phyloP scores from a whole-genome alignment of 2,797 vertebrate genomes.

The Salmo trutta region DNA sequence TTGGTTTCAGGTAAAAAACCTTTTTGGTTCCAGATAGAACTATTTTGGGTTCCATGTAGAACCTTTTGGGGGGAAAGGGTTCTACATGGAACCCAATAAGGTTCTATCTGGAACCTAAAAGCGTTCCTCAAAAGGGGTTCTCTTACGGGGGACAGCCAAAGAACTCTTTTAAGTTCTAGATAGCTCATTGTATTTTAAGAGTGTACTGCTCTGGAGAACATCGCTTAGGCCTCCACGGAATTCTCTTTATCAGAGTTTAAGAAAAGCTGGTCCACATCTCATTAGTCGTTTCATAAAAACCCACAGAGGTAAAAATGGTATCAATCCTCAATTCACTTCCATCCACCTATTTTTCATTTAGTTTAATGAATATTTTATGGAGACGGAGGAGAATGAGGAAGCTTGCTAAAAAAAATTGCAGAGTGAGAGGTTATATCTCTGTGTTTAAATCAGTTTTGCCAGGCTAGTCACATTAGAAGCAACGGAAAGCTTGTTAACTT shows the following conservation, averaged over 20 bases:
- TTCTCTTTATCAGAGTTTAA: slow-evolving; percentile 13
- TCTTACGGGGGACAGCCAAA: too few relatives aligned
- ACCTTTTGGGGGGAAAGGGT: too few relatives aligned
- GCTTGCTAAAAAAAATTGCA: slow-evolving; percentile 37
- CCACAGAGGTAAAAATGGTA: slow-evolving; percentile 50
- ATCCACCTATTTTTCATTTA: slow-evolving; percentile 61
- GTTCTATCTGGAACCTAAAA: too few relatives aligned
- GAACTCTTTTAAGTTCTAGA: too few relatives aligned
- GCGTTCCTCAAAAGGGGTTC: too few relatives aligned
- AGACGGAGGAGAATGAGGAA: slow-evolving; percentile 49
- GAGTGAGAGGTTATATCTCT: slow-evolving; percentile 41
- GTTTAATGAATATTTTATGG: slow-evolving; percentile 65
- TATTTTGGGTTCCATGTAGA: too few relatives aligned
- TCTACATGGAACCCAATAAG: too few relatives aligned
- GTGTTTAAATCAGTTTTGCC: slow-evolving; percentile 48
- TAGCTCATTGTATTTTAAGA: too few relatives aligned
- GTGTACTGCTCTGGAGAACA: too few relatives aligned
- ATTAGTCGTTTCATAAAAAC: slow-evolving; percentile 52
- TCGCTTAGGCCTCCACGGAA: slow-evolving; percentile 1
- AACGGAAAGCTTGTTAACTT: too few relatives aligned
- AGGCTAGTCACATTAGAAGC: slow-evolving; percentile 39
- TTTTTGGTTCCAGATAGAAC: too few relatives aligned
- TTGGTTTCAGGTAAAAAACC: too few relatives aligned
- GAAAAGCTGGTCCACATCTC: slow-evolving; percentile 35
- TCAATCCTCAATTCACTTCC: slow-evolving; percentile 45